phyloP scores from a whole-genome alignment of 2,113 vertebrate genomes.

The Bos javanicus region DNA sequence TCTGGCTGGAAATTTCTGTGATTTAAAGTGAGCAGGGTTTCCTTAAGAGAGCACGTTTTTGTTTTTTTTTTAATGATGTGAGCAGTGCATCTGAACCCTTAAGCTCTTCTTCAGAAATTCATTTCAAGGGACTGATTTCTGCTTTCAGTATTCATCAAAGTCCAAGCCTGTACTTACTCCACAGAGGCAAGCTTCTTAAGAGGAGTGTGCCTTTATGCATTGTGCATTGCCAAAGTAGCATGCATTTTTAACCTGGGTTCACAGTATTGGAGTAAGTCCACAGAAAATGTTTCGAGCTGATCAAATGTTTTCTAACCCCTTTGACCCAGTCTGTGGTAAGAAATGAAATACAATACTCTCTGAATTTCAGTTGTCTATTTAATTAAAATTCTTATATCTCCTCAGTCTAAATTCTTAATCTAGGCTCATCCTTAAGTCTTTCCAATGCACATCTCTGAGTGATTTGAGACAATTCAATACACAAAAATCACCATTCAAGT shows the following conservation, averaged over 20 bases:
- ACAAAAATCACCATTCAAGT: neutral
- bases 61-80: constrained; percentile 62
- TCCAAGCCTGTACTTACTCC: neutral
- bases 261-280: neutral
- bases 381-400: constrained; percentile 23
- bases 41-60: constrained; percentile 42
- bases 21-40: constrained; percentile 50
- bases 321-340: neutral
- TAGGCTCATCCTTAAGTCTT: constrained; percentile 5
- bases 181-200: neutral
- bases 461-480: neutral
- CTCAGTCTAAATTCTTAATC: constrained; percentile 8
- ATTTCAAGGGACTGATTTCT: constrained; percentile 61
- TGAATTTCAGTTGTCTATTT: neutral
- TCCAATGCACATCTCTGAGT: neutral
- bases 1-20: constrained; percentile 43
- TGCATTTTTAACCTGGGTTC: constrained; percentile 18
- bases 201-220: neutral
- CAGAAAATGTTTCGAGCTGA: neutral
- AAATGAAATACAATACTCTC: neutral
- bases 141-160: constrained; percentile 64
- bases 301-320: constrained; percentile 6
- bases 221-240: neutral
- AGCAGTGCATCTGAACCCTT: constrained; percentile 45
- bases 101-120: constrained; percentile 69